Evolutionary conservation across 2,797 vertebrate species (phyloP).

Genomic region (Synaphobranchus kaupii): DNA sequence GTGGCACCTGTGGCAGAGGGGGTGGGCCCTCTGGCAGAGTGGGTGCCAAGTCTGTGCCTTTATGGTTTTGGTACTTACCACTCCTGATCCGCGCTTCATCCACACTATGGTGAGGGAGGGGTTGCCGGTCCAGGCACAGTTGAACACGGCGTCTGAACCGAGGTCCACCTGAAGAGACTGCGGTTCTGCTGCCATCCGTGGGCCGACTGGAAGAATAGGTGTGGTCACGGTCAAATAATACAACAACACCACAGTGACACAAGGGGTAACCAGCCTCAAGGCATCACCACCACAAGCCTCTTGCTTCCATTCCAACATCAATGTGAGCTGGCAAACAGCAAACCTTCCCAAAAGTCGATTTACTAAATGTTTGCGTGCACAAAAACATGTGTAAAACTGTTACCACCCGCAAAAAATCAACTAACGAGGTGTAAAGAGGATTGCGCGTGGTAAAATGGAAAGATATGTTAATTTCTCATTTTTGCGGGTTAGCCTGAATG

Average conservation of each 20-base stretch:
- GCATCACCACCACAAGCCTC: neutral
- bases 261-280: neutral
- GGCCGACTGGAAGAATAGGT: slow-evolving; percentile 79
- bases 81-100: slow-evolving; percentile 97
- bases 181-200: slow-evolving; percentile 91
- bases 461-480: no score
- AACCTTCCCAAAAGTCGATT: neutral
- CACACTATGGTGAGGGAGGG: slow-evolving; percentile 97
- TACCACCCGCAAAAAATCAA: no score
- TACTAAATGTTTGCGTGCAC: no score
- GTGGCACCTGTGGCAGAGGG: no score
- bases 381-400: no score
- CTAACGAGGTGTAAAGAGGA: no score
- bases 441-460: no score
- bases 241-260: slow-evolving; percentile 10
- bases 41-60: no score
- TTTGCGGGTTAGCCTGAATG: no score
- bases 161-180: slow-evolving; percentile 95
- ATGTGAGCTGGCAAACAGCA: neutral
- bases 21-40: neutral
- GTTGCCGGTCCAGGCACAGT: slow-evolving; percentile 96
- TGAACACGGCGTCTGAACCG: slow-evolving; percentile 91
- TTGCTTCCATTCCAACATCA: neutral
- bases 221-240: slow-evolving; percentile 64
- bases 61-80: slow-evolving; percentile 74